Evolutionary conservation across 2,797 vertebrate species (phyloP), one percentile per base, ranked within the genome.

Genomic region (Geotrypetes seraphini): DNA sequence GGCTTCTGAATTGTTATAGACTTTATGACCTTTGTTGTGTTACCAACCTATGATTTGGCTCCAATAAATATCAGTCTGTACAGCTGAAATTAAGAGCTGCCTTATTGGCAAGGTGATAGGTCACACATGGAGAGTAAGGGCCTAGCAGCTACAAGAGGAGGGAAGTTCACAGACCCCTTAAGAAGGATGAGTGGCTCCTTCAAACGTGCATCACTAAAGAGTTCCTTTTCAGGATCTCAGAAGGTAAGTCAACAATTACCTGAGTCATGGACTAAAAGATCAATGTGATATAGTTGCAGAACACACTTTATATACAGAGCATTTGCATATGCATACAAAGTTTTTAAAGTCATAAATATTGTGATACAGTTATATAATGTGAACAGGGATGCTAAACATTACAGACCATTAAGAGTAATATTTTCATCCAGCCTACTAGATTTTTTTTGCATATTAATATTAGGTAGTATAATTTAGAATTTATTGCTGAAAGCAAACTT

Each of bases 141-240:
- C 23, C 55, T 52, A 36, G 53, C 63, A 15, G 24, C 24, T 8
- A 67, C 73, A 36, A 76, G 71, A n/a, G 47, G 53, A 39, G 52
- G 51, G 4, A 44, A 54, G 36, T 28, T 62, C 4, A 31, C 69
- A 28, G 75, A 63, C 13, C 81, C 77, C 30, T 50, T 72, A 33
- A 67, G 53, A 28, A 74, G 73, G 38, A 81, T 76, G 55, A 71
- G 76, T 28, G 73, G 79, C 40, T 90, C 84, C 32, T 86, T 90
- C 58, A 92, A 86, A 66, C 81, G 84, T 19, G 52, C 77, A 20
- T 98, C 95, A 1, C 83, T 99, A 62, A 94, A 89, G 70, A 91
- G 93, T 47, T 82, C 83, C 21, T 23, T 75, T 2, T 97, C 91
- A 3, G 90, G 87, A 52, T 97, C 95, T 0, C 93, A 97, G 69